Percentiles rank a stretch among this genome's conserved stretches.
Evolutionary conservation across 2,797 vertebrate species (phyloP).

Genomic region (Momotus momota): DNA sequence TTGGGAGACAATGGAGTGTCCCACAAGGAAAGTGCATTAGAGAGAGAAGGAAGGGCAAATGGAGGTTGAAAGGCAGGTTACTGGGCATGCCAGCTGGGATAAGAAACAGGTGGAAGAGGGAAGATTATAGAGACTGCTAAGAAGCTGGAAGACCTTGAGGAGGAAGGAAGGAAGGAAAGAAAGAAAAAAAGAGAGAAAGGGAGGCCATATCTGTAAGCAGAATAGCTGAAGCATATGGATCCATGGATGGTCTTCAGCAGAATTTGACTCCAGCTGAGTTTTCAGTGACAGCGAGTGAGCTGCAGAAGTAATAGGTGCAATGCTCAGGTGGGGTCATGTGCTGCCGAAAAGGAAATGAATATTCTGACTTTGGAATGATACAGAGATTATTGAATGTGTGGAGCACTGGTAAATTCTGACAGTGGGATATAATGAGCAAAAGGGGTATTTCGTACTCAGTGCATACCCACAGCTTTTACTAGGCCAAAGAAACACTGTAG

Average conservation of each 20-base stretch:
- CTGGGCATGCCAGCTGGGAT: neutral
- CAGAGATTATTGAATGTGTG: neutral
- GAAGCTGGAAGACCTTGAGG: neutral
- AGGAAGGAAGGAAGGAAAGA: neutral
- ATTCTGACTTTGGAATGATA: neutral
- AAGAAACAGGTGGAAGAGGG: neutral
- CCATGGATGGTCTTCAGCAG: neutral
- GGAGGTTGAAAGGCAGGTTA: neutral
- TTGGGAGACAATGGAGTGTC: neutral
- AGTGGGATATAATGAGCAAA: neutral
- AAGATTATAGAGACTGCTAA: neutral
- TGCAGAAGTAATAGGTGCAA: neutral
- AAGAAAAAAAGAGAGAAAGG: neutral
- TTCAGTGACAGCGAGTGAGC: neutral
- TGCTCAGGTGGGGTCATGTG: neutral
- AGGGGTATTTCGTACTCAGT: neutral
- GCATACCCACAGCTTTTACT: neutral
- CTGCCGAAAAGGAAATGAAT: neutral
- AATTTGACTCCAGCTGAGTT: neutral
- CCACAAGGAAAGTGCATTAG: neutral
- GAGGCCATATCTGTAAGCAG: neutral
- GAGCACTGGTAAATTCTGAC: neutral
- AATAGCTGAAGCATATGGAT: neutral
- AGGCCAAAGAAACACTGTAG: neutral
- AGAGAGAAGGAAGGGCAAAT: neutral